A percentile compares a stretch with the other conserved stretches of the same genome.
Evolutionary conservation across 2,797 vertebrate species (phyloP).

Genomic region (Macrochelys suwanniensis): DNA sequence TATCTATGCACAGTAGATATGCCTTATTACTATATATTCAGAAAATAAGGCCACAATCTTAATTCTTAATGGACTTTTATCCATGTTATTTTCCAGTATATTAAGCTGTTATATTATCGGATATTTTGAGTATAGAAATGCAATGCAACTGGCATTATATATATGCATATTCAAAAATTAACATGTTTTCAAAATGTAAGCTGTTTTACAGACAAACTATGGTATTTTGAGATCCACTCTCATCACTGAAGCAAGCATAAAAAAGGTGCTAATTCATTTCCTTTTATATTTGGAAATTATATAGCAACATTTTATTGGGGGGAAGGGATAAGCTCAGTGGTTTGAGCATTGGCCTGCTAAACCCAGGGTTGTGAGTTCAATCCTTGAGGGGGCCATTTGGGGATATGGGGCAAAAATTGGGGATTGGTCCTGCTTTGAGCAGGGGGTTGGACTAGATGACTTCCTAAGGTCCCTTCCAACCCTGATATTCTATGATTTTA

Average conservation of each 20-base stretch:
- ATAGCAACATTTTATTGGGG: not conserved
- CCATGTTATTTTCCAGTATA: conserved; percentile 5
- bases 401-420: no score
- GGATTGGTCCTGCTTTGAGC: no score
- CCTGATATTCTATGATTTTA: no score
- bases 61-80: not conserved
- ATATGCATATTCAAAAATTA: not conserved
- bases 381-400: no score
- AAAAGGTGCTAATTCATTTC: not conserved
- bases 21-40: not conserved
- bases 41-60: not conserved
- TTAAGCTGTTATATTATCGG: not conserved
- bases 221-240: not conserved
- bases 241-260: not conserved
- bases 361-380: no score
- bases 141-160: not conserved
- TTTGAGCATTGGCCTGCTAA: no score
- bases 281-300: not conserved
- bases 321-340: no score
- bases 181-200: not conserved
- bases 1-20: not conserved
- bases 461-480: no score
- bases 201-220: not conserved
- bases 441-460: no score
- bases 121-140: not conserved